phyloP scores from a whole-genome alignment of 2,113 vertebrate genomes.

The Melozone crissalis region DNA sequence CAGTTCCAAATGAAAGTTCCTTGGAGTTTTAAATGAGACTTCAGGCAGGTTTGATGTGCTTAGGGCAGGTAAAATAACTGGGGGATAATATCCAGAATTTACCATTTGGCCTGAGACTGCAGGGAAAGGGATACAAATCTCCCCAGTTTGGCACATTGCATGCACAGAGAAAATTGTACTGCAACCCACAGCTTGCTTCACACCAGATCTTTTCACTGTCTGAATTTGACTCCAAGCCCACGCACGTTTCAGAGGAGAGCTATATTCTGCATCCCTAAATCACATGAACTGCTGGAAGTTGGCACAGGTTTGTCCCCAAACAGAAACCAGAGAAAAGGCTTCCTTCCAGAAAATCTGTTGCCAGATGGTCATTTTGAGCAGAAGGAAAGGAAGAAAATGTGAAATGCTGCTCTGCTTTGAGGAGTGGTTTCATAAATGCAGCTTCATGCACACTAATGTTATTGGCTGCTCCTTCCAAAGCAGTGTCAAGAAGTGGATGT shows the following conservation, averaged over 20 bases:
- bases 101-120: background rate
- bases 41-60: background rate
- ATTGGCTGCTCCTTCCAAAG: background rate
- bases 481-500: background rate
- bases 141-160: background rate
- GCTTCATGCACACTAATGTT: background rate
- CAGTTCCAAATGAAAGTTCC: background rate
- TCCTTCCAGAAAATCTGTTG: background rate
- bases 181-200: slow-evolving; percentile 19
- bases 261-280: slow-evolving; percentile 29
- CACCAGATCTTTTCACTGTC: slow-evolving; percentile 11
- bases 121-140: background rate
- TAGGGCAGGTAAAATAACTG: background rate
- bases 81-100: background rate
- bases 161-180: background rate
- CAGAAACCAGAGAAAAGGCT: slow-evolving; percentile 33
- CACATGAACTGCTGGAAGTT: slow-evolving; percentile 34
- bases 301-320: background rate
- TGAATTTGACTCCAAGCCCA: slow-evolving; percentile 41
- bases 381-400: slow-evolving; percentile 31
- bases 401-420: slow-evolving; percentile 23
- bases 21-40: background rate
- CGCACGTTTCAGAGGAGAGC: background rate
- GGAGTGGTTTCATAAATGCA: background rate
- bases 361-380: slow-evolving; percentile 54